Percentiles rank a stretch among this genome's conserved stretches.
phyloP scores from a whole-genome alignment of 2,888 invertebrate species.

The Spodoptera picta region DNA sequence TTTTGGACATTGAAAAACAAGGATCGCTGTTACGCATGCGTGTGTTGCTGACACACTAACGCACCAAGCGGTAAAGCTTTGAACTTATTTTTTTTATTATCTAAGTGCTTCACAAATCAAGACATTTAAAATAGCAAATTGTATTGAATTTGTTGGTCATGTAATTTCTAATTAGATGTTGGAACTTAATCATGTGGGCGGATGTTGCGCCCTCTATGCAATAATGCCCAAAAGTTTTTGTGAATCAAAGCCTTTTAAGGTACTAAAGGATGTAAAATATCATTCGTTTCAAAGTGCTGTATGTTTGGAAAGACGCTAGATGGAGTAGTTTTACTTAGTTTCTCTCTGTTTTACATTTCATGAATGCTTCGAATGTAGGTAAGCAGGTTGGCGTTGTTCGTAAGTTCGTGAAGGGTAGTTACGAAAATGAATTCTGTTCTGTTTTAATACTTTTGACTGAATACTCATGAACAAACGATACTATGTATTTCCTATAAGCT shows the following conservation, averaged over 20 bases:
- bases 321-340: slow-evolving; percentile 4
- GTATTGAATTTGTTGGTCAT: neutral
- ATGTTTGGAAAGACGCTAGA: slow-evolving; percentile 13
- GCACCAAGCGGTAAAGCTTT: slow-evolving; percentile 58
- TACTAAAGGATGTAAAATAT: neutral
- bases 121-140: neutral
- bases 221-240: neutral
- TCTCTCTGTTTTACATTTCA: too few species aligned
- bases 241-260: neutral
- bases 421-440: too few species aligned
- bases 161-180: neutral
- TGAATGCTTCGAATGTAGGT: too few species aligned
- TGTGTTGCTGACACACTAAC: slow-evolving; percentile 56
- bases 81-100: slow-evolving; percentile 16
- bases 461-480: too few species aligned
- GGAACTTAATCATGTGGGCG: neutral
- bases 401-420: too few species aligned
- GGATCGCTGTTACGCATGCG: slow-evolving; percentile 80
- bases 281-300: neutral
- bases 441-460: too few species aligned
- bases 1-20: slow-evolving; percentile 76
- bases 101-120: too few species aligned
- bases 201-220: slow-evolving; percentile 34
- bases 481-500: too few species aligned
- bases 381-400: too few species aligned